Evolutionary conservation across 35 echinoderm and acorn worm species (phyloP).

Genomic region (Heliocidaris erythrogramma): DNA sequence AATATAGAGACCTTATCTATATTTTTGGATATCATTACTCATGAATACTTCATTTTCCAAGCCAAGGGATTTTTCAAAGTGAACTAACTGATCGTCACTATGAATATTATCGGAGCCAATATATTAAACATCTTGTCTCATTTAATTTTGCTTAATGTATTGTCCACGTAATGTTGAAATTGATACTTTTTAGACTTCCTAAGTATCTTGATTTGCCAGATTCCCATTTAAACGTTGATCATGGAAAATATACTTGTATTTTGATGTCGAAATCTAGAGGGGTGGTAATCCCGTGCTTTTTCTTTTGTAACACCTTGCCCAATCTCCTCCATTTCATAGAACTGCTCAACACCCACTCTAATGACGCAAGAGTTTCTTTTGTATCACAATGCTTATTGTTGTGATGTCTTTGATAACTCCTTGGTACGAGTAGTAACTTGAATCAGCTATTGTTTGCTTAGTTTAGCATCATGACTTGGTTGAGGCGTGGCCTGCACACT

Average conservation of each 20-base stretch:
- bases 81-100: not conserved
- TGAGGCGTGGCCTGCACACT: not conserved
- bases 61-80: not conserved
- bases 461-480: not conserved
- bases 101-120: not conserved
- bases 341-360: not conserved
- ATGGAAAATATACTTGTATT: too few species aligned
- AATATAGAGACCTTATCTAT: not conserved
- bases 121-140: not conserved
- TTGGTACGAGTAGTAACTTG: constrained; percentile 8
- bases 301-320: too few species aligned
- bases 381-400: not conserved
- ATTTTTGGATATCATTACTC: not conserved
- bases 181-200: too few species aligned
- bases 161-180: not conserved
- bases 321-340: not conserved
- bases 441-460: not conserved
- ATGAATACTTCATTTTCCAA: not conserved
- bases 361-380: not conserved
- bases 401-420: too few species aligned
- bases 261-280: too few species aligned
- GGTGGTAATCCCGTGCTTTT: too few species aligned
- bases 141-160: not conserved
- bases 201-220: too few species aligned
- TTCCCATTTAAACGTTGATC: too few species aligned